phyloP scores from a whole-genome alignment of 2,888 invertebrate genomes.

The Agrochola lychnidis region DNA sequence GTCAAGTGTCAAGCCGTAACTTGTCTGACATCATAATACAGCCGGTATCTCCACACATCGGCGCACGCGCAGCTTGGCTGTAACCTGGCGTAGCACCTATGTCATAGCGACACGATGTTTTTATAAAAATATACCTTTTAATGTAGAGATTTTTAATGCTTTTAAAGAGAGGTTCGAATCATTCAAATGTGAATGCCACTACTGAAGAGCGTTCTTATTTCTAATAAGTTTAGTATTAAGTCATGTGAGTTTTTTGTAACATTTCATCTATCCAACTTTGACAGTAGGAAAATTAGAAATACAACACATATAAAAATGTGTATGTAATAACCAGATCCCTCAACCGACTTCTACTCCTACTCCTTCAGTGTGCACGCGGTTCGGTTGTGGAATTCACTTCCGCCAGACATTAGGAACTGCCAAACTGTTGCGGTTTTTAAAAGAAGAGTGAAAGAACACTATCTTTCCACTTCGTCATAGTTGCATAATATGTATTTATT shows the following conservation, averaged over 20 bases:
- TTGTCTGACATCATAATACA: slow-evolving; percentile 70
- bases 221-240: not conserved
- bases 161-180: not conserved
- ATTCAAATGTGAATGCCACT: not conserved
- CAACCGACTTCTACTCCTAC: no score
- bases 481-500: no score
- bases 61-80: slow-evolving; percentile 41
- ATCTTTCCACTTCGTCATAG: no score
- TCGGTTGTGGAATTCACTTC: no score
- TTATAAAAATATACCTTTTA: slow-evolving; percentile 11
- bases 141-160: not conserved
- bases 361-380: no score
- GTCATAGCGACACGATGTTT: slow-evolving; percentile 27
- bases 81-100: slow-evolving; percentile 32
- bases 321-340: not conserved
- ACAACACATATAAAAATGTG: not conserved
- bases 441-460: no score
- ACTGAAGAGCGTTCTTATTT: no score
- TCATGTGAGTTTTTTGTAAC: not conserved
- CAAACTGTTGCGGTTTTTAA: no score
- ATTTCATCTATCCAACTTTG: not conserved
- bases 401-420: no score
- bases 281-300: not conserved
- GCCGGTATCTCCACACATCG: slow-evolving; percentile 45
- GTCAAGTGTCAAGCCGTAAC: slow-evolving; percentile 80